These are phyloP conservation scores for Hetaerina americana DNA, from an alignment of 1,140 invertebrate genomes.

Conservation along the genomic window DNA sequence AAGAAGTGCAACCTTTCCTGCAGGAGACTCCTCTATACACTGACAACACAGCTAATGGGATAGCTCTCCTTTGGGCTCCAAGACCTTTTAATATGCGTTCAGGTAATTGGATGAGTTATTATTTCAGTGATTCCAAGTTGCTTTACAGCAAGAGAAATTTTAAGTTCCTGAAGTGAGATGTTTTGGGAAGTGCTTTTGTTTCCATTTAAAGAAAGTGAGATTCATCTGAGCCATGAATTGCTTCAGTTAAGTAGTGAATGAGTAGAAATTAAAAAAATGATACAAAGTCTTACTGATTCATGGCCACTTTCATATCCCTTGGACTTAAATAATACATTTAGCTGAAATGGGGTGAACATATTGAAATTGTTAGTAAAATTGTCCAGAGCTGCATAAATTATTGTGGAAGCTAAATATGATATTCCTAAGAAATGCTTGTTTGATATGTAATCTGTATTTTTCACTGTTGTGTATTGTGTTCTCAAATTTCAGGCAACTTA, in stretches of 20 bases:
- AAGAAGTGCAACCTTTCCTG: conserved; percentile 81
- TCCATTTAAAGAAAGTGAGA: conserved; percentile 1
- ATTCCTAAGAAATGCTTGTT: no score
- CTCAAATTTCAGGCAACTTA: no score
- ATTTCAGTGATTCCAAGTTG: not conserved
- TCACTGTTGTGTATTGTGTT: no score
- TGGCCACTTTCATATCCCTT: no score
- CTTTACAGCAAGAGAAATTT: not conserved
- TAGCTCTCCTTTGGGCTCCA: conserved; percentile 95
- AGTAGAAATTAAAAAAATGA: no score
- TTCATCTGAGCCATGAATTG: conserved; percentile 18
- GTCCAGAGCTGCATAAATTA: no score
- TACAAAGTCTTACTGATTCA: no score
- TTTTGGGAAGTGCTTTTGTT: conserved; percentile 4
- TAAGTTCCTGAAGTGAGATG: not conserved
- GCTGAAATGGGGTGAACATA: no score
- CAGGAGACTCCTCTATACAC: conserved; percentile 92
- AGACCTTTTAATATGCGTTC: conserved; percentile 95
- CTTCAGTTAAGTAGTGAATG: conserved; percentile 10
- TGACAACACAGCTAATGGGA: conserved; percentile 98
- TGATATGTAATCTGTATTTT: no score
- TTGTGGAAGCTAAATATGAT: no score
- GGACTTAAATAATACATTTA: no score
- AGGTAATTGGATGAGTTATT: conserved; percentile 30
- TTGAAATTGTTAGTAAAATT: no score